Conservation (phyloP, 2,888 invertebrate genomes). For the Dryadula phaetusa region DNA sequence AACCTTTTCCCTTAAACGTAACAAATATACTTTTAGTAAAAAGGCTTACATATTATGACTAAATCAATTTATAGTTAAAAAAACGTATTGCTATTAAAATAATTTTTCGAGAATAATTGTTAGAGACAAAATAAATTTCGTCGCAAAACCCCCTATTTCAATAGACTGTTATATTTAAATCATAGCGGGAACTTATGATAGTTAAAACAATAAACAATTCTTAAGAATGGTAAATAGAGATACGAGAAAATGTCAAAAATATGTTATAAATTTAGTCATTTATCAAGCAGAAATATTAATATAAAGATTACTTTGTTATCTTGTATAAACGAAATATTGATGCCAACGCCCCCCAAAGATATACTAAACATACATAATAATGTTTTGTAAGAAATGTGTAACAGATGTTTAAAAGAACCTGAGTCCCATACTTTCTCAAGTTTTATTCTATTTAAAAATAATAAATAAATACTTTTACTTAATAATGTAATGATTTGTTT, state of each 20-base stretch:
- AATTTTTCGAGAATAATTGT: too few species aligned
- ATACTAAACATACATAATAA: neutral
- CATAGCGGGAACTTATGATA: neutral
- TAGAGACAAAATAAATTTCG: neutral
- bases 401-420: neutral
- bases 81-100: too few species aligned
- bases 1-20: too few species aligned
- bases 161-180: neutral
- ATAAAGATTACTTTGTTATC: constrained; percentile 23
- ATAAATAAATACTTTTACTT: neutral
- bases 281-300: constrained; percentile 1
- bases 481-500: constrained; percentile 9
- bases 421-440: neutral
- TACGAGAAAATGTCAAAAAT: constrained; percentile 25
- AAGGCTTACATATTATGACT: too few species aligned
- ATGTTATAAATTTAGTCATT: constrained; percentile 21
- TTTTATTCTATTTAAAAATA: too few species aligned
- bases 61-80: too few species aligned
- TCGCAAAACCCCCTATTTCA: neutral
- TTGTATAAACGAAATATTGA: constrained; percentile 25
- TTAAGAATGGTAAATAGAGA: constrained; percentile 10
- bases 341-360: constrained; percentile 28
- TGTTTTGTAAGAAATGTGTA: neutral
- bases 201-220: constrained; percentile 6
- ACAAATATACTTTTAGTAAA: too few species aligned